A percentile compares a stretch with the other conserved stretches of the same genome.
Evolutionary conservation across 2,888 invertebrate species (phyloP).

Genomic region (Phania funesta): DNA sequence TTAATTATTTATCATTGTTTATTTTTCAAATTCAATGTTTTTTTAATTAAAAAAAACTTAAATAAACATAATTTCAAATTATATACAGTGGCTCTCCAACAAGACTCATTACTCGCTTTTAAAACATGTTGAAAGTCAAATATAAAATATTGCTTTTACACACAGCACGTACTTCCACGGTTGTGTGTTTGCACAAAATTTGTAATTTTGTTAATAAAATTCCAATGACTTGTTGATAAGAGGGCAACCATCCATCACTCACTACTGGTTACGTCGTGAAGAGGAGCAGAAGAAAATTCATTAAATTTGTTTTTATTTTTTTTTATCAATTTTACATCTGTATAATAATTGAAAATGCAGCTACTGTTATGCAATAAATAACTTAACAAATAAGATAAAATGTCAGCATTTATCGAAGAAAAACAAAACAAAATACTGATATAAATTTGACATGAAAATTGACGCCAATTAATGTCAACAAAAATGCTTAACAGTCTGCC

Average conservation of each 20-base stretch:
- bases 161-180: background rate
- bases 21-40: slow-evolving; percentile 52
- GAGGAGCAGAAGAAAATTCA: background rate
- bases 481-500: slow-evolving; percentile 21
- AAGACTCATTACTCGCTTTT: slow-evolving; percentile 59
- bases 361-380: slow-evolving; percentile 70
- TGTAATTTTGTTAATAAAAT: slow-evolving; percentile 41
- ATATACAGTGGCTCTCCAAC: slow-evolving; percentile 60
- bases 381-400: background rate
- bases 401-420: background rate
- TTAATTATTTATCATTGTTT: slow-evolving; percentile 42
- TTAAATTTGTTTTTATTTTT: slow-evolving; percentile 15
- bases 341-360: slow-evolving; percentile 78
- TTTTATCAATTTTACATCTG: slow-evolving; percentile 77
- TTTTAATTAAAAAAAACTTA: slow-evolving; percentile 44
- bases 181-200: slow-evolving; percentile 21
- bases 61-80: slow-evolving; percentile 17
- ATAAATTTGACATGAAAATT: slow-evolving; percentile 70
- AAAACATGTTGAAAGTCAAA: slow-evolving; percentile 42
- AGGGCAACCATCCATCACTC: background rate
- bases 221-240: slow-evolving; percentile 46
- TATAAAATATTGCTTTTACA: background rate
- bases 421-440: background rate
- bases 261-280: background rate
- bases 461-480: slow-evolving; percentile 78